phyloP scores from a whole-genome alignment of 2,797 vertebrate species.

The Muraenolepis orangiensis region DNA sequence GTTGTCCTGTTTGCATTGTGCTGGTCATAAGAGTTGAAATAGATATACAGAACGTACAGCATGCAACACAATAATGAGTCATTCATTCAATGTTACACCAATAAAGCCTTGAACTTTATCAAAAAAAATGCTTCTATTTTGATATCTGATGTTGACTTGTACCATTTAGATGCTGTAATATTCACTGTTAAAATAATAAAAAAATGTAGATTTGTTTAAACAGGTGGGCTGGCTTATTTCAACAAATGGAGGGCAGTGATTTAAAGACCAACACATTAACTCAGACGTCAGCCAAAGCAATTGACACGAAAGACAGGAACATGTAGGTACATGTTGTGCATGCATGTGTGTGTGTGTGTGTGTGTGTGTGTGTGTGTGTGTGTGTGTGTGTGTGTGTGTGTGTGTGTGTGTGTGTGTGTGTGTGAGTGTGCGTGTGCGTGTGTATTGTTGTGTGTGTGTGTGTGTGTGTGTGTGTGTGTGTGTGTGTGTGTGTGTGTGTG shows the following conservation, averaged over 20 bases:
- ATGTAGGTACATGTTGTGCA: no score
- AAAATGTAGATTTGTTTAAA: slow-evolving; percentile 62
- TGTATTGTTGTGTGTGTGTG: not conserved
- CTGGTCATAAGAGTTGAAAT: slow-evolving; percentile 38
- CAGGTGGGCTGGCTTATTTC: slow-evolving; percentile 45
- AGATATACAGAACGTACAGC: slow-evolving; percentile 16
- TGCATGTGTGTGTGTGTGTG: not conserved
- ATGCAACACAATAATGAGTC: slow-evolving; percentile 9
- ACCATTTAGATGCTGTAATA: slow-evolving; percentile 51
- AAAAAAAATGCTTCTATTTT: slow-evolving; percentile 24
- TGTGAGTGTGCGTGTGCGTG: no score
- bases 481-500: not conserved
- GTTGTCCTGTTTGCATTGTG: slow-evolving; percentile 27
- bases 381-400: not conserved
- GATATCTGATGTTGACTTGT: slow-evolving; percentile 36
- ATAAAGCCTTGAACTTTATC: slow-evolving; percentile 18
- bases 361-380: not conserved
- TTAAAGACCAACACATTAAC: slow-evolving; percentile 17
- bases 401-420: not conserved
- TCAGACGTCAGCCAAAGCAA: slow-evolving; percentile 14
- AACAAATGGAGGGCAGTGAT: slow-evolving; percentile 6
- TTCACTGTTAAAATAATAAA: slow-evolving; percentile 63
- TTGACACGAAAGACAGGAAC: slow-evolving; percentile 2
- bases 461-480: not conserved
- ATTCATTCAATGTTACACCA: slow-evolving; percentile 29